Evolutionary conservation across 2,888 invertebrate genomes (phyloP), one percentile per base, ranked within the genome.

Genomic region (Scaptomyza tumidula): DNA sequence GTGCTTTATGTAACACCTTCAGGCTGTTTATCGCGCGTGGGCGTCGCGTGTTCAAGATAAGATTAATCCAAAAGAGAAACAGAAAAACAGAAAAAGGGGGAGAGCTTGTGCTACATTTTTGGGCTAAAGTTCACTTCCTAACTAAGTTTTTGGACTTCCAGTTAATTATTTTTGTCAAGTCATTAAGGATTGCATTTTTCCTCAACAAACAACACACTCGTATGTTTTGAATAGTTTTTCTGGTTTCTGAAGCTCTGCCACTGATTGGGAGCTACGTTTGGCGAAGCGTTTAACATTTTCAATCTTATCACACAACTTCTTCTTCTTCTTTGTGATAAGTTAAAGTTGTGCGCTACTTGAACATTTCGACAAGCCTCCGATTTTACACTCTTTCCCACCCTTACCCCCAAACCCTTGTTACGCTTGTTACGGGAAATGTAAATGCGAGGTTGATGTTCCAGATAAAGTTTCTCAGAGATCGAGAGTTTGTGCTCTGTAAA

Each of bases 221-320:
- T 2, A n/a, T 37, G n/a, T 39, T 14, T 9, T 39, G 3, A 0
- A 37, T 39, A 14, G 7, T 39, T 41, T 16, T 14, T 2, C 31
- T 35, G 13, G 16, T 19, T 49, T 14, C 24, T 37, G n/a, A 45
- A 52, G 16, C 61, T 39, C 11, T 13, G 41, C 54, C 63, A 44
- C 49, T 49, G 50, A 41, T 55, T 64, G 66, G 56, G 24, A 52
- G 66, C 50, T 66, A 16, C 29, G n/a, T n/a, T n/a, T n/a, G 49
- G 37, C 44, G 7, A 37, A 39, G 37, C 16, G 33, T 60, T 41
- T 16, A 48, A 49, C 35, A 10, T 33, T 41, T 44, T 44, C 54
- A 74, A 77, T 77, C 76, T 77, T 74, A 77, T 77, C 76, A 52
- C 78, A 49, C n/a, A n/a, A n/a, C n/a, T n/a, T n/a, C 29, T n/a